Evolutionary conservation across 1,140 invertebrate genomes (phyloP).

Genomic region (Archegozetes longisetosus): DNA sequence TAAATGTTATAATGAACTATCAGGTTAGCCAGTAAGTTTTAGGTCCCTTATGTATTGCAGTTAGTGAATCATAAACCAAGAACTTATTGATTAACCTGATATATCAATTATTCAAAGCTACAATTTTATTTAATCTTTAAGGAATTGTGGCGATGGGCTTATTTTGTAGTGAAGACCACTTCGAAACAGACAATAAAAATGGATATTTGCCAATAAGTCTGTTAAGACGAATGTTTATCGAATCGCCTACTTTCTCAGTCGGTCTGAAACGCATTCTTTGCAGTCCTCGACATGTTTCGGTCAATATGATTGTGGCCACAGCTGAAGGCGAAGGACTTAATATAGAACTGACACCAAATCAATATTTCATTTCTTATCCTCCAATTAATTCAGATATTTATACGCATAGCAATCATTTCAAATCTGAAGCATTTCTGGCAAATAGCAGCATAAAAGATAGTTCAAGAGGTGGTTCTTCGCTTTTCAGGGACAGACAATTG

Average conservation of each 20-base stretch:
- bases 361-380: not conserved
- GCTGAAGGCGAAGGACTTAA: not conserved
- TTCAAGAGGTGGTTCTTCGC: not conserved
- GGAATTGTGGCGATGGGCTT: not conserved
- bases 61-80: too few species aligned
- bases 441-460: not conserved
- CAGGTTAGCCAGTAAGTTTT: too few species aligned
- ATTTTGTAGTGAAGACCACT: not conserved
- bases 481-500: not conserved
- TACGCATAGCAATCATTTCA: not conserved
- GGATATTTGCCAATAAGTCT: not conserved
- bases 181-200: not conserved
- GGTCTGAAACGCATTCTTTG: not conserved
- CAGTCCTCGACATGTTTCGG: not conserved
- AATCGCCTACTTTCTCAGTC: not conserved
- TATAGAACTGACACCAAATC: not conserved
- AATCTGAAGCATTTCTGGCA: not conserved
- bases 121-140: not conserved
- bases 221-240: not conserved
- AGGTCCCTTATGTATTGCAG: too few species aligned
- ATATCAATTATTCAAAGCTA: too few species aligned
- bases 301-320: not conserved
- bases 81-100: too few species aligned
- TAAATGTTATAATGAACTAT: too few species aligned
- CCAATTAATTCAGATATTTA: not conserved